phyloP scores from a whole-genome alignment of 2,888 invertebrate genomes.

The Drosophila suboccidentalis region DNA sequence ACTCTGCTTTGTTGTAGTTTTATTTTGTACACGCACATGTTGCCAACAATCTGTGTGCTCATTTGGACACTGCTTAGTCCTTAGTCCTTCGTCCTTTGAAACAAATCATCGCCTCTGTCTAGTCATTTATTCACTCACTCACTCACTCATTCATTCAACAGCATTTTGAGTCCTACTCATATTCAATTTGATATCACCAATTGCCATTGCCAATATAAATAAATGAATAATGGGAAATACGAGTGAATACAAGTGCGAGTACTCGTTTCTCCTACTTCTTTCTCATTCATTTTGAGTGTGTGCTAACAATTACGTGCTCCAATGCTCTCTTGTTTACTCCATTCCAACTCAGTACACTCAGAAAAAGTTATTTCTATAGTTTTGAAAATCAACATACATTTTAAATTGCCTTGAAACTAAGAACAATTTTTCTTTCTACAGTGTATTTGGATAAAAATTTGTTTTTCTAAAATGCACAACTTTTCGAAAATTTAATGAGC shows the following conservation, averaged over 20 bases:
- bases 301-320: conserved; percentile 42
- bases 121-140: not conserved
- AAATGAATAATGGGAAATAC: conserved; percentile 37
- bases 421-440: too few relatives aligned
- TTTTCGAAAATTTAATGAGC: too few relatives aligned
- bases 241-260: not conserved
- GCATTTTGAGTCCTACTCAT: conserved; percentile 26
- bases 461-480: too few relatives aligned
- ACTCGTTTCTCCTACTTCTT: not conserved
- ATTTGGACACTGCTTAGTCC: conserved; percentile 7
- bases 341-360: not conserved
- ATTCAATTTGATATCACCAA: conserved; percentile 58
- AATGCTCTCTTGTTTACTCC: conserved; percentile 20
- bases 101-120: conserved; percentile 3
- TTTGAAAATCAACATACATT: not conserved
- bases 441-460: too few relatives aligned
- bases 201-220: conserved; percentile 60
- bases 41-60: conserved; percentile 33
- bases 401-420: too few relatives aligned
- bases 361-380: not conserved
- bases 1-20: not conserved
- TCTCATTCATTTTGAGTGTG: conserved; percentile 8
- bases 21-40: conserved; percentile 49
- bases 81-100: conserved; percentile 8
- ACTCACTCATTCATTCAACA: not conserved